A percentile compares a stretch with the other conserved stretches of the same genome.
Conservation (phyloP, 2,113 vertebrate genomes). For the Gadus chalcogrammus region DNA sequence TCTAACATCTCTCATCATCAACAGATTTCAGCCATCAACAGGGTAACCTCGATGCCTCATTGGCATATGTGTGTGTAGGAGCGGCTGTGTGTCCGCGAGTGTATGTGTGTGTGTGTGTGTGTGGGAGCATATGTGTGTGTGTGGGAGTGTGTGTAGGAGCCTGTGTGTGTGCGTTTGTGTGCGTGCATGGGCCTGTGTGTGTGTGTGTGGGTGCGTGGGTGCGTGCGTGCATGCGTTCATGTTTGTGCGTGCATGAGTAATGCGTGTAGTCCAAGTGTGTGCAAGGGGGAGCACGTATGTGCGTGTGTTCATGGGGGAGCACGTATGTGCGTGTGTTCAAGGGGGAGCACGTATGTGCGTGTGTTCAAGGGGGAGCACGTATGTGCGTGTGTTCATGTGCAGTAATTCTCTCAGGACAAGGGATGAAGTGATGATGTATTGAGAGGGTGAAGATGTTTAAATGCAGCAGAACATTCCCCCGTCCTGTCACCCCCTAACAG, state of each 20-base stretch:
- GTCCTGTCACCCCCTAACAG: constrained; percentile 26
- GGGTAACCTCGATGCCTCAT: constrained; percentile 73
- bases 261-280: no score
- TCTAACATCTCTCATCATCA: constrained; percentile 80
- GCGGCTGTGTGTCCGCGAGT: not conserved
- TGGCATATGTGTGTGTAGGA: constrained; percentile 1
- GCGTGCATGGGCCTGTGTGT: not conserved
- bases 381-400: constrained; percentile 1
- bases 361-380: constrained; percentile 6
- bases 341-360: not conserved
- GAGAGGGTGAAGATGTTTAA: constrained; percentile 37
- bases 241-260: no score
- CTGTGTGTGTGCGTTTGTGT: not conserved
- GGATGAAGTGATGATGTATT: constrained; percentile 28
- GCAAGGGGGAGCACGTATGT: not conserved
- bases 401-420: constrained; percentile 38
- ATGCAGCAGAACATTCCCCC: constrained; percentile 44
- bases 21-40: constrained; percentile 74
- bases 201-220: not conserved
- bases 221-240: not conserved
- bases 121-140: not conserved
- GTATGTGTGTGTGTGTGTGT: not conserved
- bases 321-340: constrained; percentile 1
- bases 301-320: constrained; percentile 4
- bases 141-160: not conserved